Conservation (phyloP, 2,888 invertebrate genomes). For the Pegoplata infirma region DNA sequence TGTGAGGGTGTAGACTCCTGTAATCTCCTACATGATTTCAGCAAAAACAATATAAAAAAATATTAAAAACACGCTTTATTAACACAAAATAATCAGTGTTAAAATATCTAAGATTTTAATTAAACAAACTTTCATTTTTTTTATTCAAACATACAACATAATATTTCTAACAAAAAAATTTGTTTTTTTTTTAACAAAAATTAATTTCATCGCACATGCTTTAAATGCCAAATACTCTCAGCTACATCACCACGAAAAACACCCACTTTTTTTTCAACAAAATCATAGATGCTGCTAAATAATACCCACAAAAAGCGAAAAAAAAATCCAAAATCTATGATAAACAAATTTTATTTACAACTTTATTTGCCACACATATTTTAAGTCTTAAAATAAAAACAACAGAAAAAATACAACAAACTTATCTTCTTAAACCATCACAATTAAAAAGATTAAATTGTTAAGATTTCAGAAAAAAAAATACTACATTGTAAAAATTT, state of each 20-base stretch:
- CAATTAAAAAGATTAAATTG: slow-evolving; percentile 58
- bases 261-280: slow-evolving; percentile 47
- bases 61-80: slow-evolving; percentile 23
- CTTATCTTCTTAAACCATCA: slow-evolving; percentile 52
- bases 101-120: slow-evolving; percentile 55
- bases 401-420: slow-evolving; percentile 13
- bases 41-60: slow-evolving; percentile 18
- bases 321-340: slow-evolving; percentile 28
- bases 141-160: neutral
- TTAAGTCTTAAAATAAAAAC: slow-evolving; percentile 32
- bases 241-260: slow-evolving; percentile 48
- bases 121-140: slow-evolving; percentile 37
- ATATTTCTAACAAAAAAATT: slow-evolving; percentile 12
- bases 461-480: slow-evolving; percentile 47
- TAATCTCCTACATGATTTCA: slow-evolving; percentile 26
- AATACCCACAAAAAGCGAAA: neutral
- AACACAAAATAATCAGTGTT: slow-evolving; percentile 41
- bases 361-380: slow-evolving; percentile 49
- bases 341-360: slow-evolving; percentile 55
- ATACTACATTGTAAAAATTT: slow-evolving; percentile 7
- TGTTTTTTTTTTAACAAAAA: slow-evolving; percentile 23
- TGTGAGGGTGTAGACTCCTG: neutral
- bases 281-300: neutral
- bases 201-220: slow-evolving; percentile 55
- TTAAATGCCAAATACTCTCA: slow-evolving; percentile 43